Base-by-base conservation (phyloP, 2,797 vertebrate genomes). In the Ceryle rudis region DNA sequence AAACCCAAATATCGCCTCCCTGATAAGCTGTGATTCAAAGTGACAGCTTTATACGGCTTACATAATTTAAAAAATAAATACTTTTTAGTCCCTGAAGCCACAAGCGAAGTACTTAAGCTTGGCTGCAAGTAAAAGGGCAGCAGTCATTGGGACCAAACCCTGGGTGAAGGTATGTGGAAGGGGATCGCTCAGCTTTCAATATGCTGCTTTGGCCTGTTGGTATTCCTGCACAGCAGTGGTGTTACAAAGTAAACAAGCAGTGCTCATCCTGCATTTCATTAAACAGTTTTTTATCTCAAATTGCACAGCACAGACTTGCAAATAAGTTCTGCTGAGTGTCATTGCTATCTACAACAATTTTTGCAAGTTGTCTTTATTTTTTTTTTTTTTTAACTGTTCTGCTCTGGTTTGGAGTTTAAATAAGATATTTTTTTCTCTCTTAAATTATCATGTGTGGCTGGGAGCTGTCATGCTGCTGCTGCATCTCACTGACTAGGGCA, bases 401-500 rank as follows among this genome's bases (percentile, higher is more conserved):
- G 83, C 66, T 78, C 73, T 73, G 83, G n/a, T 90, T 96, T 2
- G 5, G 73, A 89, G 64, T 94, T 77, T 81, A 90, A 96, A 79
- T 75, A 86, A 72, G 94, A 54, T 91, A 10, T 81, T 95, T 95
- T 91, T 95, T 87, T 92, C 37, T 82, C 23, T 92, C 74, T 66
- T 22, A 69, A 94, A 95, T 95, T 93, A 84, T 42, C 79, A 83
- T 73, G 83, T 92, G 88, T 89, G 74, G 66, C 83, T 94, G 89
- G 86, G 88, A 96, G 81, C 90, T 96, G 96, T 97, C 93, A 82
- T 47, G 57, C 88, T 96, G 94, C 94, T 93, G 83, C 77, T 90
- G 88, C 81, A 79, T 94, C 95, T 96, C 83, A 67, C 83, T 95
- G 96, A 92, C 95, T 94, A 70, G 90, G 90, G 96, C 92, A 96